Percentiles rank a stretch among this genome's conserved stretches.
Conservation (phyloP, 2,797 vertebrate species). For the Gadopsis bispinosus region DNA sequence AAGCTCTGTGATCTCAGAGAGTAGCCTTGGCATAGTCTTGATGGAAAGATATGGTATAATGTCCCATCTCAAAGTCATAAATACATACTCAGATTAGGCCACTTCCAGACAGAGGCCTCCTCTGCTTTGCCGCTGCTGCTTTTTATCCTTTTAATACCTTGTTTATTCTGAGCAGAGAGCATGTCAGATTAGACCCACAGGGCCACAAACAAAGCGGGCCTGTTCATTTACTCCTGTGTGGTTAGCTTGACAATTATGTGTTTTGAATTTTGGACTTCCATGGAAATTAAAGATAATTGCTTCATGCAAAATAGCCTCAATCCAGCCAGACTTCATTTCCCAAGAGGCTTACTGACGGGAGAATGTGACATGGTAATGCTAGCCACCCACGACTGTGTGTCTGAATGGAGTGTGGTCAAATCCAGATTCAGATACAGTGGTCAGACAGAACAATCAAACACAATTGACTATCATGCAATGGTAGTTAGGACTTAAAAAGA, state of each 20-base stretch:
- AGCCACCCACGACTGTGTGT: slow-evolving; percentile 68
- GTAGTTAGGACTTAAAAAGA: slow-evolving; percentile 47
- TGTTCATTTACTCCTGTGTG: slow-evolving; percentile 47
- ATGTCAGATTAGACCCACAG: slow-evolving; percentile 32
- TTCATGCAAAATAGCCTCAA: slow-evolving; percentile 55
- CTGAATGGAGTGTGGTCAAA: slow-evolving; percentile 61
- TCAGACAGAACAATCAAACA: slow-evolving; percentile 61
- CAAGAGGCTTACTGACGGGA: slow-evolving; percentile 56
- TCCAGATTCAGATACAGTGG: slow-evolving; percentile 58
- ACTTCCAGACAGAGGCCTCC: slow-evolving; percentile 33
- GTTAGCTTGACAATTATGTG: slow-evolving; percentile 59
- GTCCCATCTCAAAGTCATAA: slow-evolving; percentile 58
- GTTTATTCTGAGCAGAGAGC: slow-evolving; percentile 51
- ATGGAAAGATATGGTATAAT: slow-evolving; percentile 71
- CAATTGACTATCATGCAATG: slow-evolving; percentile 47
- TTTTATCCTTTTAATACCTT: slow-evolving; percentile 52
- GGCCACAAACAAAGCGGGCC: slow-evolving; percentile 38
- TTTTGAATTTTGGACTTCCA: slow-evolving; percentile 60
- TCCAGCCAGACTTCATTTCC: slow-evolving; percentile 62
- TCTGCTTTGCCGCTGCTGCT: slow-evolving; percentile 26
- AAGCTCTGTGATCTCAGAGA: slow-evolving; percentile 68
- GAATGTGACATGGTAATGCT: slow-evolving; percentile 69
- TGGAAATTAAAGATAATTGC: slow-evolving; percentile 69
- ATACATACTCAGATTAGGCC: slow-evolving; percentile 39
- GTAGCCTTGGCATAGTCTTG: slow-evolving; percentile 51